phyloP scores from a whole-genome alignment of 2,797 vertebrate genomes.

The Arnoldichthys spilopterus region DNA sequence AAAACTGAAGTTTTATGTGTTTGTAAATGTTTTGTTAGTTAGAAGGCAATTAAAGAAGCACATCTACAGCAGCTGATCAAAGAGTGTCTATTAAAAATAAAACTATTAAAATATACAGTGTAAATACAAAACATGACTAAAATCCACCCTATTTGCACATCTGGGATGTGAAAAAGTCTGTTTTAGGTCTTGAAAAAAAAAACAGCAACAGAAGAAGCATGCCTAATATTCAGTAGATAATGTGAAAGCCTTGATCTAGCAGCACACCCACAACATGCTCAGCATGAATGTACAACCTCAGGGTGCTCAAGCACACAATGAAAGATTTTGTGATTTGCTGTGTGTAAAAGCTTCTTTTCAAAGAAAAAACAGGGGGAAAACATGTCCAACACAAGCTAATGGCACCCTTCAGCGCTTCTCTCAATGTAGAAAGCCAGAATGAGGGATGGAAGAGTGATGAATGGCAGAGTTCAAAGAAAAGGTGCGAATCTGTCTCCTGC shows the following conservation, averaged over 20 bases:
- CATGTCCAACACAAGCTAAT: not conserved
- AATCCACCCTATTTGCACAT: not conserved
- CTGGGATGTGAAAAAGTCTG: not conserved
- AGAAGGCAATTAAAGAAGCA: too few relatives aligned
- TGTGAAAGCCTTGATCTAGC: not conserved
- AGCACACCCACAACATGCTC: not conserved
- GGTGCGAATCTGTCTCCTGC: slow-evolving; percentile 25
- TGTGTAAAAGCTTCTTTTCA: slow-evolving; percentile 3
- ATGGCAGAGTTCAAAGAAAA: slow-evolving; percentile 21
- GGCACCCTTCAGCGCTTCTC: not conserved
- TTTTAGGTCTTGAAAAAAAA: too few relatives aligned
- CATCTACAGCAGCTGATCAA: too few relatives aligned
- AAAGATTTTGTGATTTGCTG: not conserved
- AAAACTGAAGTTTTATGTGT: too few relatives aligned
- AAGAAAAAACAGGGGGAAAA: not conserved
- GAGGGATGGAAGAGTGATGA: slow-evolving; percentile 20
- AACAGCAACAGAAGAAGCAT: not conserved
- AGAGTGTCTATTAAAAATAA: too few relatives aligned
- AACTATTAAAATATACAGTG: too few relatives aligned
- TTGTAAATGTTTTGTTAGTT: too few relatives aligned
- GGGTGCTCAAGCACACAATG: not conserved
- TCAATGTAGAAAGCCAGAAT: not conserved
- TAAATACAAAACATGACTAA: not conserved
- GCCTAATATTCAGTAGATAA: not conserved
- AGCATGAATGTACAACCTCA: not conserved